Evolutionary conservation across 2,888 invertebrate species (phyloP), one percentile per base, ranked within the genome.

Genomic region (Nephrocerus scutellatus): DNA sequence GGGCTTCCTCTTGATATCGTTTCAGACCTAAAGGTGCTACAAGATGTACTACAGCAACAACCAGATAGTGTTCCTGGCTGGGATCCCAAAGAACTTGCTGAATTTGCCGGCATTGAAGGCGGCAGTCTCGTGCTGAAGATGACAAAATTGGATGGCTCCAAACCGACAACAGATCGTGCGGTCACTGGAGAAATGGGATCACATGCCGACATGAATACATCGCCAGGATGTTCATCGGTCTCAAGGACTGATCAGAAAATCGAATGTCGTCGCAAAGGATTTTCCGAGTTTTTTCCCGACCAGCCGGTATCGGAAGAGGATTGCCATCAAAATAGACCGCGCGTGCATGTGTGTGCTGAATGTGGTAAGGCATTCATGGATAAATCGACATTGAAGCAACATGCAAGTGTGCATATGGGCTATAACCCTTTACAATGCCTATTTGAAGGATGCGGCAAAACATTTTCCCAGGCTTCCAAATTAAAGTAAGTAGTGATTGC

Each of bases 361-460:
- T 97, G 96, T 70, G 96, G 96, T 52, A 96, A 97, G 66, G 95
- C 96, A 2, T 96, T 96, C 66, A 95, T 96, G 12, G 96, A 96
- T 66, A 92, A 92, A 63, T 93, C 93, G 3, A 96, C 97, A 69
- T 71, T 96, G 50, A 96, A 96, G 68, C 74, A 96, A 43, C 96
- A 97, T 67, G 96, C 96, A 66, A 71, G 97, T 23, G 96, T 96
- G 0, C 96, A 97, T 63, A 97, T 96, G 0, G 96, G 96, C 2
- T 96, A 96, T 68, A 96, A 96, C 62, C 95, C 95, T 5, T 96
- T 95, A 69, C 93, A 95, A 71, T 96, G 96, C 66, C 95, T 95
- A 5, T 96, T 96, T 63, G 95, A 96, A 63, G 96, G 96, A 1
- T 97, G 96, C 69, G 96, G 96, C 16, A 96, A 96, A 66, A 72